Conservation (phyloP, 2,113 vertebrate genomes). For the Pycnonotus jocosus region DNA sequence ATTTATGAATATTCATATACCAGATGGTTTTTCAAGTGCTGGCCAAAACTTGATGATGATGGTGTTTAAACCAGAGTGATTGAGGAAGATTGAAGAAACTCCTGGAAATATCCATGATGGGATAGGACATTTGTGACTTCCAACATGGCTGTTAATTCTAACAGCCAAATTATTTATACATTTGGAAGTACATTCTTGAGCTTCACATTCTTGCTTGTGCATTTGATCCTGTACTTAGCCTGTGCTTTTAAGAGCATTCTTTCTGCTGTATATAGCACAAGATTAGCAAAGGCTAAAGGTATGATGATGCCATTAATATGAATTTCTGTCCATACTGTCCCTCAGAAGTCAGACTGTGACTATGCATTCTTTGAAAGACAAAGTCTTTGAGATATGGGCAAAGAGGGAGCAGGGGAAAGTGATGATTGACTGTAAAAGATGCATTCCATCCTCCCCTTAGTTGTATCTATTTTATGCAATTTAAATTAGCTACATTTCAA, state of each 20-base stretch:
- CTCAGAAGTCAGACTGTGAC: neutral
- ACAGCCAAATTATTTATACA: neutral
- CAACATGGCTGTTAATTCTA: neutral
- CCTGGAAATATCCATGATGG: neutral
- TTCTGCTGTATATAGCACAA: neutral
- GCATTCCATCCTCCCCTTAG: neutral
- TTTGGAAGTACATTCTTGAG: neutral
- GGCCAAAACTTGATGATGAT: neutral
- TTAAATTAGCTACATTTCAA: neutral
- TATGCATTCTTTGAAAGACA: neutral
- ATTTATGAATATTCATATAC: conserved; percentile 27
- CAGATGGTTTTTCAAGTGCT: neutral
- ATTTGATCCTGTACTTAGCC: neutral
- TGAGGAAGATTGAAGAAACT: neutral
- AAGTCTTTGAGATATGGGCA: neutral
- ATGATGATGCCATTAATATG: neutral
- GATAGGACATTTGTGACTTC: neutral
- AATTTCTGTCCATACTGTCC: neutral
- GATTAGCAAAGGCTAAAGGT: neutral
- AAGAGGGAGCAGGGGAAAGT: neutral
- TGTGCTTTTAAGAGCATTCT: neutral
- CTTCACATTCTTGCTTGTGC: neutral
- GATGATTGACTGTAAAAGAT: neutral
- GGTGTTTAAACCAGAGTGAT: neutral
- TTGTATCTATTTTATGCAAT: neutral